Percentiles rank a stretch among this genome's conserved stretches.
Evolutionary conservation across 2,888 invertebrate genomes (phyloP).

Genomic region (Catonia carolina): DNA sequence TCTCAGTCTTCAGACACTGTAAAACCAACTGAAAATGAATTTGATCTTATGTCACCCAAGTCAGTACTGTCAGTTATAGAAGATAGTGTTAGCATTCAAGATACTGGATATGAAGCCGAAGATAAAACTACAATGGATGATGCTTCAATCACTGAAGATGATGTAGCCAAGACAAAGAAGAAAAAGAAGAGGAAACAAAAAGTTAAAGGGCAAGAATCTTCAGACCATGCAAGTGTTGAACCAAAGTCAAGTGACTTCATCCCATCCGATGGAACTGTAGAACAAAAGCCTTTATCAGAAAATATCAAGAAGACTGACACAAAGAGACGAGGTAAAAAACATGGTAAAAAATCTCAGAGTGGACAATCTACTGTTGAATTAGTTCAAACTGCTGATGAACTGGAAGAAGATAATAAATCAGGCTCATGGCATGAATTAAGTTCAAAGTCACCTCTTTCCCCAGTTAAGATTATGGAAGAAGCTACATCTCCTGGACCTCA

Average conservation of each 20-base stretch:
- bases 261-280: conserved; percentile 15
- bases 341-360: conserved; percentile 9
- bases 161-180: conserved; percentile 45
- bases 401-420: conserved; percentile 16
- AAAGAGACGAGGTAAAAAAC: conserved; percentile 37
- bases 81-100: conserved; percentile 48
- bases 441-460: conserved; percentile 15
- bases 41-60: conserved; percentile 20
- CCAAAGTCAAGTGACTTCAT: conserved; percentile 24
- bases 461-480: conserved; percentile 21
- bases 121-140: conserved; percentile 56
- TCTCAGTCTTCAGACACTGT: conserved; percentile 47
- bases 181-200: conserved; percentile 46
- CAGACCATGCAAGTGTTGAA: conserved; percentile 17
- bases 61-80: conserved; percentile 32
- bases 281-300: too few relatives aligned
- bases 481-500: conserved; percentile 14
- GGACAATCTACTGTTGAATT: neutral
- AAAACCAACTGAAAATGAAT: conserved; percentile 46
- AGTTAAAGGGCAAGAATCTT: conserved; percentile 41
- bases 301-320: neutral
- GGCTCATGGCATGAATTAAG: conserved; percentile 20
- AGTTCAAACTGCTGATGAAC: neutral
- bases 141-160: conserved; percentile 39
- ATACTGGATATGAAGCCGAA: conserved; percentile 67